Percentiles rank a stretch among this genome's conserved stretches.
Evolutionary conservation across 1,140 invertebrate species (phyloP).

Genomic region (Pteromalus puparum): DNA sequence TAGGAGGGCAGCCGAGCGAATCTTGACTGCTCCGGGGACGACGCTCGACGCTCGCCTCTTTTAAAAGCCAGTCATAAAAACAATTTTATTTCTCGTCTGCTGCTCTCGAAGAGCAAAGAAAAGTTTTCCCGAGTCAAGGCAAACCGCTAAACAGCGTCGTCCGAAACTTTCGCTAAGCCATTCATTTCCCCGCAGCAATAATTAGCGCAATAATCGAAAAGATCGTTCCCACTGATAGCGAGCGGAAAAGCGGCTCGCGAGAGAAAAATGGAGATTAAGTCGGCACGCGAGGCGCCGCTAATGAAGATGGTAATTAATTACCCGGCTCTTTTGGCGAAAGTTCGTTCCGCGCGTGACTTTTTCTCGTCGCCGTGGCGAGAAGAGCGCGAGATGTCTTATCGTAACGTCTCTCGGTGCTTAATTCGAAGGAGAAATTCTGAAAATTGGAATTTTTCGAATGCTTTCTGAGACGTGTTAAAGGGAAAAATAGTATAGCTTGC

Average conservation of each 20-base stretch:
- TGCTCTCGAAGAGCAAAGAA: background rate
- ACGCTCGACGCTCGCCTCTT: background rate
- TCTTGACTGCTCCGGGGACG: background rate
- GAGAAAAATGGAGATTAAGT: constrained; percentile 42
- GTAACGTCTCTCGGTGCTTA: no score
- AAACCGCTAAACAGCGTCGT: background rate
- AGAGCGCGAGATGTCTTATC: background rate
- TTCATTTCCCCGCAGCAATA: constrained; percentile 23
- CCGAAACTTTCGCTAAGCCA: background rate
- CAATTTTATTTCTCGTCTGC: background rate
- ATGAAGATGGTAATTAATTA: constrained; percentile 47
- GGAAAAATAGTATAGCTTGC: no score
- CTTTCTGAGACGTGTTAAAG: no score
- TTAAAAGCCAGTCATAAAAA: constrained; percentile 1
- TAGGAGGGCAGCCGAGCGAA: background rate
- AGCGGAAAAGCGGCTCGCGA: background rate
- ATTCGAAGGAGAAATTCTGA: no score
- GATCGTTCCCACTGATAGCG: constrained; percentile 3
- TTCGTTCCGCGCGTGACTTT: constrained; percentile 7
- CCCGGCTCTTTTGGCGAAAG: background rate
- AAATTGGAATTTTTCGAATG: no score
- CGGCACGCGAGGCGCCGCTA: constrained; percentile 10
- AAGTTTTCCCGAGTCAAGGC: background rate
- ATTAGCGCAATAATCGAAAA: constrained; percentile 45
- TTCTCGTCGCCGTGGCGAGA: background rate